Percentiles rank a stretch among this genome's conserved stretches.
Evolutionary conservation across 2,797 vertebrate species (phyloP).

Genomic region (Octomys mimax): DNA sequence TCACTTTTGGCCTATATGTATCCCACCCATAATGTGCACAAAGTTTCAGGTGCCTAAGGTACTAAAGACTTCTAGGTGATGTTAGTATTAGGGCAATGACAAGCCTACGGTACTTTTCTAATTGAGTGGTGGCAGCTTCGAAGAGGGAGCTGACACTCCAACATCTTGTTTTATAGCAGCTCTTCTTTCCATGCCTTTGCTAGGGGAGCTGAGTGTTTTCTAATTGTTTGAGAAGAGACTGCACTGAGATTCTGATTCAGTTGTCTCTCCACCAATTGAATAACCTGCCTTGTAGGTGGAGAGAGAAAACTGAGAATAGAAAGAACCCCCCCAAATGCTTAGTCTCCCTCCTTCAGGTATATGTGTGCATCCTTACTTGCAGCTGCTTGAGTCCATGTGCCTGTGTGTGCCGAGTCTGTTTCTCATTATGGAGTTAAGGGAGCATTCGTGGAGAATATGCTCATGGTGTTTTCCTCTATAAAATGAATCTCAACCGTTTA

Average conservation of each 20-base stretch:
- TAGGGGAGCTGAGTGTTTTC: background rate
- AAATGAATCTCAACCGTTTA: conserved; percentile 48
- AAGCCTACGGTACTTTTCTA: background rate
- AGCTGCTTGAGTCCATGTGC: background rate
- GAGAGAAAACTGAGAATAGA: background rate
- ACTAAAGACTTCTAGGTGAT: background rate
- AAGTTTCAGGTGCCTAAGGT: background rate
- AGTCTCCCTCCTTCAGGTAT: background rate
- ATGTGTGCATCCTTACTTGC: background rate
- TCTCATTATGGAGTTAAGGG: conserved; percentile 39
- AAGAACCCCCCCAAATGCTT: background rate
- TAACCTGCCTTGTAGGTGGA: background rate
- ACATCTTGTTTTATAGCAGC: background rate
- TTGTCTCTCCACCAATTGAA: background rate
- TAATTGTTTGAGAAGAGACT: background rate
- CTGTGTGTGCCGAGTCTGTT: background rate
- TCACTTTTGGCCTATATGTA: background rate
- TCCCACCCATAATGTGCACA: background rate
- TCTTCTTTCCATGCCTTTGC: background rate
- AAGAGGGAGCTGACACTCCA: background rate
- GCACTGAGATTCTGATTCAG: background rate
- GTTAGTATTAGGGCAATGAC: background rate
- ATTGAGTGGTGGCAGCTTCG: background rate
- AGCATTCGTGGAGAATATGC: conserved; percentile 7
- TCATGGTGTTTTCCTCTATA: conserved; percentile 42